Percentiles rank a stretch among this genome's conserved stretches.
phyloP scores from a whole-genome alignment of 2,113 vertebrate genomes.

The Alligator mississippiensis region DNA sequence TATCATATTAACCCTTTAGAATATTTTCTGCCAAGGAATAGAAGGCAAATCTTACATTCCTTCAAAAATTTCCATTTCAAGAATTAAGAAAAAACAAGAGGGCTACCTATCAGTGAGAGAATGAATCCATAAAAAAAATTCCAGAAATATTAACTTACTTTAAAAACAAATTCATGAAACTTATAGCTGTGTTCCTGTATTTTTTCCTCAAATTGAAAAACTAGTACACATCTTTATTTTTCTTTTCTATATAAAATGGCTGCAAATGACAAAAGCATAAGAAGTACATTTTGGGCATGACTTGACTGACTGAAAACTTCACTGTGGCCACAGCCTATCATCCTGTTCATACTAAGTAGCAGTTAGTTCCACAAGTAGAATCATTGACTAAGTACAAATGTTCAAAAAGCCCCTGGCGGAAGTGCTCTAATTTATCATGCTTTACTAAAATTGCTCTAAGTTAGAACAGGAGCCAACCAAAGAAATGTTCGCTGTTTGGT shows the following conservation, averaged over 20 bases:
- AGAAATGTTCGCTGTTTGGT: no score
- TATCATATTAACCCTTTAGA: conserved; percentile 29
- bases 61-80: background rate
- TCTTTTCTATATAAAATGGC: background rate
- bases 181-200: background rate
- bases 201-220: background rate
- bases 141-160: background rate
- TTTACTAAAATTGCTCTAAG: no score
- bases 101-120: no score
- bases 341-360: no score
- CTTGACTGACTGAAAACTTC: background rate
- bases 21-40: background rate
- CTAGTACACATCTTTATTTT: background rate
- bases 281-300: background rate
- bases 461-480: no score
- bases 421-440: no score
- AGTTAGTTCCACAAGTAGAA: no score
- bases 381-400: no score
- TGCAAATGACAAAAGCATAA: background rate
- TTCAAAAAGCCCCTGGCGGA: no score
- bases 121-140: no score
- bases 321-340: background rate
- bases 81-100: background rate
- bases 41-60: background rate
- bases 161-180: background rate